phyloP scores from a whole-genome alignment of 2,113 vertebrate genomes.

The Otocyon megalotis region DNA sequence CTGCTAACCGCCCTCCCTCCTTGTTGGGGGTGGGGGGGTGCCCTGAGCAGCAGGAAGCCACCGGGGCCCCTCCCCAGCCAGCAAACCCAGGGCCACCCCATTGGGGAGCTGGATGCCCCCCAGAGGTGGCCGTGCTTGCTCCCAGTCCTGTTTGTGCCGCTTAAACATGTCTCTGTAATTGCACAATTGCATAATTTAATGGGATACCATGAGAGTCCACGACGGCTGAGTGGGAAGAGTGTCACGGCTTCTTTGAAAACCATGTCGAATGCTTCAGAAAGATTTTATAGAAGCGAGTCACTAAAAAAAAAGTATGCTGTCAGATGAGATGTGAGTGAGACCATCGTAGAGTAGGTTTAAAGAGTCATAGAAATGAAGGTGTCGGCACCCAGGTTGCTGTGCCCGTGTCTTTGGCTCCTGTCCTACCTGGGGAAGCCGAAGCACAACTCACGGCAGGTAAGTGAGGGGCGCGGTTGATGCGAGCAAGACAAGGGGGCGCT shows the following conservation, averaged over 20 bases:
- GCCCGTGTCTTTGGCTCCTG: neutral
- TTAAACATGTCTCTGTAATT: constrained; percentile 32
- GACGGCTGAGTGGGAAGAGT: neutral
- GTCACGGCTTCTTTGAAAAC: constrained; percentile 15
- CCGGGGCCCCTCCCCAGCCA: neutral
- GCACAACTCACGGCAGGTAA: neutral
- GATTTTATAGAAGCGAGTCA: constrained; percentile 43
- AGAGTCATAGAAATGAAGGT: constrained; percentile 8
- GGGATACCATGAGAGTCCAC: neutral
- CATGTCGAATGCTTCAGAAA: neutral
- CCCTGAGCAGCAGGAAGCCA: neutral
- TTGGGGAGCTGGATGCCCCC: neutral
- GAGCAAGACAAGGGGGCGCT: neutral
- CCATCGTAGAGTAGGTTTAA: constrained; percentile 42
- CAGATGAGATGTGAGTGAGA: constrained; percentile 53
- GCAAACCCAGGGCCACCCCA: neutral
- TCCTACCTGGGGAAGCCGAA: neutral
- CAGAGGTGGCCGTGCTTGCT: neutral
- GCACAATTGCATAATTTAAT: neutral
- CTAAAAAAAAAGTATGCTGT: constrained; percentile 52
- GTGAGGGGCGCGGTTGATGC: neutral
- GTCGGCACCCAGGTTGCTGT: neutral
- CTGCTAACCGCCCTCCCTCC: neutral
- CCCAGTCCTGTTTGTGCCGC: neutral
- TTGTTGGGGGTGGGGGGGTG: no score